Conservation (phyloP, 1,140 invertebrate species). For the Gonatopus flavifemur region DNA sequence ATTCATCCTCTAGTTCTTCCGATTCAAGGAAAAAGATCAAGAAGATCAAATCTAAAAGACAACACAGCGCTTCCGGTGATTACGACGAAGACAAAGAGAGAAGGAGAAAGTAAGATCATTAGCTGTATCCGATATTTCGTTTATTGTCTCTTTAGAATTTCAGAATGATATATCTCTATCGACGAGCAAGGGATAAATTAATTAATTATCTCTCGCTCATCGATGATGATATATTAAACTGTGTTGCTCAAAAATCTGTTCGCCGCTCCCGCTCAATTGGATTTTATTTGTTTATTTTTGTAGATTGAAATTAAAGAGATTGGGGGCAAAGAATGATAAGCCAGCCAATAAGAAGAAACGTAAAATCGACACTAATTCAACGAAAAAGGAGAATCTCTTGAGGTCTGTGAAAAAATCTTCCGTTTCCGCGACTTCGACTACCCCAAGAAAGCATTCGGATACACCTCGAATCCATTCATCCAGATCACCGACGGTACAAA, state of each 20-base stretch:
- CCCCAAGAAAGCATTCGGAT: slow-evolving; percentile 43
- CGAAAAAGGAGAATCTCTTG: slow-evolving; percentile 39
- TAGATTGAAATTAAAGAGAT: slow-evolving; percentile 51
- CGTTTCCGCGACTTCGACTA: slow-evolving; percentile 26
- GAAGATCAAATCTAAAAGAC: slow-evolving; percentile 62
- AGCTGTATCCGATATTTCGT: slow-evolving; percentile 1
- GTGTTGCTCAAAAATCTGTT: too few species aligned
- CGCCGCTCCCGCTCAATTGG: too few species aligned
- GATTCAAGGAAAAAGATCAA: slow-evolving; percentile 59
- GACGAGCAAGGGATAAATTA: not conserved
- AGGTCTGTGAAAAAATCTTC: slow-evolving; percentile 44
- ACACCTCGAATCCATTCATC: slow-evolving; percentile 27
- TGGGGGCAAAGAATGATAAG: slow-evolving; percentile 49
- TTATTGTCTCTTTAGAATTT: not conserved
- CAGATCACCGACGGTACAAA: slow-evolving; percentile 40
- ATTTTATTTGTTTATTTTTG: slow-evolving; percentile 5
- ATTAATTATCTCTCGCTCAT: not conserved
- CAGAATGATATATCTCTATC: slow-evolving; percentile 2
- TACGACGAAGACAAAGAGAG: slow-evolving; percentile 57
- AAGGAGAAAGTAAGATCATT: slow-evolving; percentile 51
- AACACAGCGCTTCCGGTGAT: slow-evolving; percentile 63
- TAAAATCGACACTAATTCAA: slow-evolving; percentile 38
- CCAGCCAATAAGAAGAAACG: slow-evolving; percentile 47
- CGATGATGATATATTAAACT: not conserved
- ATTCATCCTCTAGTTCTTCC: slow-evolving; percentile 60